Evolutionary conservation across 1,140 invertebrate genomes (phyloP).

Genomic region (Harpegnathos saltator): DNA sequence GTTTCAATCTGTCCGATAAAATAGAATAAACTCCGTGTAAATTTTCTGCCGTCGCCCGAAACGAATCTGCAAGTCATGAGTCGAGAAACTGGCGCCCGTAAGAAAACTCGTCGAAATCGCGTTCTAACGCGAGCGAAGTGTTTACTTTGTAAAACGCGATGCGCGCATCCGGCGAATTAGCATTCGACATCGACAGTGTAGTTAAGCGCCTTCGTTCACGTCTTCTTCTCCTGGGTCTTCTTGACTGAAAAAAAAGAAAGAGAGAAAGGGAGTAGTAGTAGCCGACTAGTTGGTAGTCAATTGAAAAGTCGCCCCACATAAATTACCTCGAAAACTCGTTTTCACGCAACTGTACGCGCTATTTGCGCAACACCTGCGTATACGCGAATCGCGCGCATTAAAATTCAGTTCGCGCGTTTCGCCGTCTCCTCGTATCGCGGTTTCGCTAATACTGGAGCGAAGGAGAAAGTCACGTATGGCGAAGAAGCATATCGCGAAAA

Average conservation of each 20-base stretch:
- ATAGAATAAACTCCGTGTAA: no score
- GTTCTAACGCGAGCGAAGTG: neutral
- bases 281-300: no score
- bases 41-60: no score
- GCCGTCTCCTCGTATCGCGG: neutral
- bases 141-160: neutral
- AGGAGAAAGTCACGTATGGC: constrained; percentile 27
- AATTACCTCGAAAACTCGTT: neutral
- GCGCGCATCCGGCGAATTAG: neutral
- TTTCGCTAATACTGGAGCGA: neutral
- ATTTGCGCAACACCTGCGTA: neutral
- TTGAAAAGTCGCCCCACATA: neutral
- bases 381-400: neutral
- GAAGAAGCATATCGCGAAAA: constrained; percentile 11
- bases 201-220: constrained; percentile 54
- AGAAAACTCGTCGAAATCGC: no score
- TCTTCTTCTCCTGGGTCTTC: constrained; percentile 75
- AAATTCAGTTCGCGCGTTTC: neutral
- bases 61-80: no score
- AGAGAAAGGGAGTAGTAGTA: neutral
- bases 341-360: neutral
- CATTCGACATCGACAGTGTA: neutral
- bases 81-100: no score
- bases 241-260: constrained; percentile 72
- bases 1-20: no score